A percentile compares a stretch with the other conserved stretches of the same genome.
phyloP scores from a whole-genome alignment of 2,797 vertebrate species.

The Chrysocyon brachyurus region DNA sequence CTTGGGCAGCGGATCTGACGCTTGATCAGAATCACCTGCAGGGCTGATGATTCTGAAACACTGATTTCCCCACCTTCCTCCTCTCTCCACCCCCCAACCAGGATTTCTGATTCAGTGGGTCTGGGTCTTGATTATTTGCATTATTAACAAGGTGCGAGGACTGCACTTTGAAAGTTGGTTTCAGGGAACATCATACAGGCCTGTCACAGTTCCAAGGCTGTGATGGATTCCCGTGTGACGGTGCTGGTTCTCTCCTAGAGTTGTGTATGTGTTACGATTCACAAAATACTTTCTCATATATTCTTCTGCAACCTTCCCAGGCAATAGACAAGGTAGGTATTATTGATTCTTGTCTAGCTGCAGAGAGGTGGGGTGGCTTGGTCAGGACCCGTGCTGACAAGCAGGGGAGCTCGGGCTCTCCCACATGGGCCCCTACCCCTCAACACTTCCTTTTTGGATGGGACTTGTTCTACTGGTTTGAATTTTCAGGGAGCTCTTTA shows the following conservation, averaged over 20 bases:
- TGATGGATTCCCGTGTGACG: not conserved
- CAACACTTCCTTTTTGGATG: not conserved
- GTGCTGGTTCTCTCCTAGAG: not conserved
- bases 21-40: not conserved
- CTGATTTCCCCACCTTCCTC: not conserved
- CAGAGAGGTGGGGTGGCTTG: not conserved
- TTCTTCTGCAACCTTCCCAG: not conserved
- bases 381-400: not conserved
- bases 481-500: conserved; percentile 14
- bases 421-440: rapidly evolving
- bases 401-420: not conserved
- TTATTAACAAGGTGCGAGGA: not conserved
- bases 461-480: conserved; percentile 22
- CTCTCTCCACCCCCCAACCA: not conserved
- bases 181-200: not conserved
- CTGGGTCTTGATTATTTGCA: not conserved
- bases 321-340: not conserved
- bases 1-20: not conserved
- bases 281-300: not conserved
- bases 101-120: not conserved
- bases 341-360: not conserved
- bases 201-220: not conserved
- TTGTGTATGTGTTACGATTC: not conserved
- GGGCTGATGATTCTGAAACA: not conserved
- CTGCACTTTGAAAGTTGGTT: not conserved